Conservation (phyloP, 92 coral and sea anemone genomes). For the Desmophyllum pertusum region DNA sequence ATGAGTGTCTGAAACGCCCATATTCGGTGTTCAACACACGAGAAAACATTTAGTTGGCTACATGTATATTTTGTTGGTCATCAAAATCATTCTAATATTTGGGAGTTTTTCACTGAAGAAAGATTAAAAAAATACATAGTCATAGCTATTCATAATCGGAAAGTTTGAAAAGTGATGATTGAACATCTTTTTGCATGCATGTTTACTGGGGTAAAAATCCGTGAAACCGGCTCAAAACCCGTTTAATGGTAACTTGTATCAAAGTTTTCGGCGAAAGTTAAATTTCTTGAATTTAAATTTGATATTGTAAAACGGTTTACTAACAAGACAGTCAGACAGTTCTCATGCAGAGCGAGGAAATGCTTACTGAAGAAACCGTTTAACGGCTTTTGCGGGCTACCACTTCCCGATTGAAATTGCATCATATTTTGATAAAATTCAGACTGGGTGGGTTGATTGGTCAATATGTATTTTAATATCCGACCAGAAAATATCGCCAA, state of each 20-base stretch:
- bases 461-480: no score
- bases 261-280: neutral
- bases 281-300: neutral
- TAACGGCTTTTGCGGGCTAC: neutral
- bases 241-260: neutral
- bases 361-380: neutral
- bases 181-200: neutral
- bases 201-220: neutral
- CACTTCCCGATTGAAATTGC: neutral
- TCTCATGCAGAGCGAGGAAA: neutral
- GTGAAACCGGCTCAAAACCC: neutral
- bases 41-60: neutral
- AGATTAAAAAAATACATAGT: neutral
- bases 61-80: neutral
- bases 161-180: neutral
- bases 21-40: neutral
- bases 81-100: neutral
- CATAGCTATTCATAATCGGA: neutral
- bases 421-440: neutral
- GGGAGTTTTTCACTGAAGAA: neutral
- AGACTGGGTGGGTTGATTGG: no score
- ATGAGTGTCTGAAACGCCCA: neutral
- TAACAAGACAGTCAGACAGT: neutral
- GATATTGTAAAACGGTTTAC: neutral
- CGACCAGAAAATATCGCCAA: no score